These are phyloP conservation scores for Eremophila alpestris DNA, from an alignment of 2,797 vertebrate genomes.

Conservation along the genomic window DNA sequence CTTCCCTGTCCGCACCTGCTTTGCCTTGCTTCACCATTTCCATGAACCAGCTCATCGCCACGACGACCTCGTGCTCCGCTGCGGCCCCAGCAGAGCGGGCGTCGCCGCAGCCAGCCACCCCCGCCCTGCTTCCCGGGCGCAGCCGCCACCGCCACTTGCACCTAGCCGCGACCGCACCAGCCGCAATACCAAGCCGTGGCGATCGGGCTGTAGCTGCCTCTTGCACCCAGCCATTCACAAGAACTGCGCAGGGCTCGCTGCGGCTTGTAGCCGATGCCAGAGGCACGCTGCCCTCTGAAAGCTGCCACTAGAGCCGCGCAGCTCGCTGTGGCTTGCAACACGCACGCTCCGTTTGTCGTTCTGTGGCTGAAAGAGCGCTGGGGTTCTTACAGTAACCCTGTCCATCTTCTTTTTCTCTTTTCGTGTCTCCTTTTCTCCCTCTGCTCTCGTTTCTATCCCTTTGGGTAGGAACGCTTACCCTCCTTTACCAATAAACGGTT, in stretches of 20 bases:
- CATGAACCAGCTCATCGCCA: too few relatives aligned
- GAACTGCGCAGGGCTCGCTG: too few relatives aligned
- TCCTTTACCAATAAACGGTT: neutral
- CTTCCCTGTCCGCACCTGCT: neutral
- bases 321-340: neutral
- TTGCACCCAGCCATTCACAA: neutral
- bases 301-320: neutral
- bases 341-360: too few relatives aligned
- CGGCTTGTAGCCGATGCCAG: too few relatives aligned
- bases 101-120: too few relatives aligned
- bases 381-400: neutral
- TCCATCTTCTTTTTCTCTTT: neutral
- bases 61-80: too few relatives aligned
- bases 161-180: rapidly evolving
- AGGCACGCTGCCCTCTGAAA: neutral
- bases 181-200: rapidly evolving
- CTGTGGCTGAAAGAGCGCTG: too few relatives aligned
- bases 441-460: neutral
- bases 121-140: too few relatives aligned
- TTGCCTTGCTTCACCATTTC: neutral
- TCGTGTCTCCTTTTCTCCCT: neutral
- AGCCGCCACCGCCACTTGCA: neutral
- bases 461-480: neutral
- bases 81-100: too few relatives aligned
- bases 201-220: neutral